Percentiles rank a stretch among this genome's conserved stretches.
phyloP scores from a whole-genome alignment of 2,113 vertebrate genomes.

The Pelodiscus sinensis region DNA sequence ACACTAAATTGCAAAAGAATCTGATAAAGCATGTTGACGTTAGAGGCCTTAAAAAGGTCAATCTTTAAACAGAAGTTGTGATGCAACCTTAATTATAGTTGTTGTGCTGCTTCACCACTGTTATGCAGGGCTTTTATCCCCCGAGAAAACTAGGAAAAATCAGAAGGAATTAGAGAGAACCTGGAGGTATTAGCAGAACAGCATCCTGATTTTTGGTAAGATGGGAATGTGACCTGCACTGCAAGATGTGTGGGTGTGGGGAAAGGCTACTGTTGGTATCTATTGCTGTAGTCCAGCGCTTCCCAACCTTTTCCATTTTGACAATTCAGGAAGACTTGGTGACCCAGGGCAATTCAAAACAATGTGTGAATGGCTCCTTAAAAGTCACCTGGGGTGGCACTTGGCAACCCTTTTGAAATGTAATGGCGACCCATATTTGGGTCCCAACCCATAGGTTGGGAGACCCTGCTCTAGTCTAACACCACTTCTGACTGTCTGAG shows the following conservation, averaged over 20 bases:
- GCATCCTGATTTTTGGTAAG: background rate
- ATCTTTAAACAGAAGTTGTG: background rate
- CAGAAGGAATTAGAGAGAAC: background rate
- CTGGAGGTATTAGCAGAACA: background rate
- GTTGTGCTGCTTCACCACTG: background rate
- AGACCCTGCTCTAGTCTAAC: background rate
- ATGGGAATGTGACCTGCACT: background rate
- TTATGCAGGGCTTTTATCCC: background rate
- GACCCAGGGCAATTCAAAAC: too few relatives aligned
- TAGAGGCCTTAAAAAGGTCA: background rate
- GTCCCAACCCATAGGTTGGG: too few relatives aligned
- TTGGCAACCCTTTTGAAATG: too few relatives aligned
- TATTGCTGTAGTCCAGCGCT: background rate
- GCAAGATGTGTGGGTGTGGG: background rate
- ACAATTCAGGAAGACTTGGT: too few relatives aligned
- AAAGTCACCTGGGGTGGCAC: too few relatives aligned
- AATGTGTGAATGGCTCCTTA: too few relatives aligned
- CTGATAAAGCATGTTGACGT: background rate
- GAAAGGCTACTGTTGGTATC: background rate
- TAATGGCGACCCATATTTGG: too few relatives aligned
- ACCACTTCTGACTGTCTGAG: background rate
- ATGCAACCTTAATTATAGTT: background rate
- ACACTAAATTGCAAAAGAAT: background rate
- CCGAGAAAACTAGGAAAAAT: background rate
- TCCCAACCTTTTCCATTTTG: too few relatives aligned